Evolutionary conservation across 2,113 vertebrate species (phyloP).

Genomic region (Ursus arctos): DNA sequence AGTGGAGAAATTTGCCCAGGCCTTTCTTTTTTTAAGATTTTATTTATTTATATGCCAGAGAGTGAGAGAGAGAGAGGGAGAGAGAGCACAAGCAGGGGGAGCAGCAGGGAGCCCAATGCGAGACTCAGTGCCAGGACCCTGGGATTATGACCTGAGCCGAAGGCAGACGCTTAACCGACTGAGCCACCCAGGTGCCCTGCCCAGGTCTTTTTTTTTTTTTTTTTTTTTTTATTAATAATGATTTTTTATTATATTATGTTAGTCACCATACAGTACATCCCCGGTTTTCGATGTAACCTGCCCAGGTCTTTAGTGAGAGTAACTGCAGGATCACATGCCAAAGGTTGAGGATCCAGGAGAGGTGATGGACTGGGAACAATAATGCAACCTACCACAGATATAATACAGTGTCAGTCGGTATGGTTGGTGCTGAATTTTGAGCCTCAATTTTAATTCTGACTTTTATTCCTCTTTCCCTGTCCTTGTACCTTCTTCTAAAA

Average conservation of each 20-base stretch:
- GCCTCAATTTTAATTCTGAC: slow-evolving; percentile 20
- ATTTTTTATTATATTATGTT: too few species aligned
- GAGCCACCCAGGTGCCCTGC: too few species aligned
- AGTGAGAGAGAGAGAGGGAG: too few species aligned
- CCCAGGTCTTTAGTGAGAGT: not conserved
- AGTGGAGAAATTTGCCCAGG: not conserved
- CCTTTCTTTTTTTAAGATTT: not conserved
- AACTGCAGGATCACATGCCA: not conserved
- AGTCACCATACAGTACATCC: too few species aligned
- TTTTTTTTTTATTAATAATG: too few species aligned
- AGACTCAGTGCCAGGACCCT: too few species aligned
- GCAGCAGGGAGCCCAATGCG: too few species aligned
- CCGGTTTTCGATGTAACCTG: too few species aligned
- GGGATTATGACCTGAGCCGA: too few species aligned
- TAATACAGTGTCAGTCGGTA: not conserved
- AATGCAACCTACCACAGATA: not conserved
- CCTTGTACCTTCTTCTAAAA: not conserved
- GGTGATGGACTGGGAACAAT: not conserved
- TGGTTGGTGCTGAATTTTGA: slow-evolving; percentile 35
- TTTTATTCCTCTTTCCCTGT: not conserved
- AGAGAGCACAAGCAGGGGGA: too few species aligned
- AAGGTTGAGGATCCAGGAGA: not conserved
- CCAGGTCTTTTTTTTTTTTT: not conserved
- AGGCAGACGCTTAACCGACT: too few species aligned
- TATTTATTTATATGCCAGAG: too few species aligned